Evolutionary conservation across 2,113 vertebrate species (phyloP), one percentile per base, ranked within the genome.

Genomic region (Bostrychus sinensis): DNA sequence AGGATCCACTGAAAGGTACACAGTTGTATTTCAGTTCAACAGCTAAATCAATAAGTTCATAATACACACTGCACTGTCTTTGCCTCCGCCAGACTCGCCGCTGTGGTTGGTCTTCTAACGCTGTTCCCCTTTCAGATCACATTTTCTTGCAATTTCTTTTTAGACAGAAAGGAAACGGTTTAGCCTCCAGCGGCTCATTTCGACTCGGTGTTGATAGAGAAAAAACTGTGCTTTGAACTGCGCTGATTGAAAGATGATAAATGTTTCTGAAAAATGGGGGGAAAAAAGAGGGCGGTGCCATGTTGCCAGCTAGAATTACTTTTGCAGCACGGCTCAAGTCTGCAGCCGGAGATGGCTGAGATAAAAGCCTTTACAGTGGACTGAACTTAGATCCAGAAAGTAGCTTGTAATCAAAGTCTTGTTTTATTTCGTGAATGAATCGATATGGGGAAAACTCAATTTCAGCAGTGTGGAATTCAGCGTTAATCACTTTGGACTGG

Each of bases 391-490:
- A 23, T 65, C 46, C 45, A n/a, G 14, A 53, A 53, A 62, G 68
- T 67, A 65, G 48, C 53, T 57, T 70, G n/a, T n/a, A n/a, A n/a
- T n/a, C n/a, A n/a, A 54, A 55, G 53, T 57, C 66, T 53, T 16
- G 67, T 67, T 28, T 53, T 83, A n/a, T 70, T 61, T 50, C 72
- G 69, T 32, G 41, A 66, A 73, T 75, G 64, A 63, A 61, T 78
- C 45, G 57, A 64, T 7, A 42, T 28, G 65, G 23, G 39, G 36
- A 7, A 2, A 48, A 14, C 56, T 67, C 59, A 75, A 58, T 58
- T 20, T 77, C 50, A 57, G 59, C 25, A 50, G 36, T 53, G 61
- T 75, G 76, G 63, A 19, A 37, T 68, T 72, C 77, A 45, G 8
- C 17, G 63, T 63, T 56, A 73, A 83, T 81, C 51, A 58, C 66